Percentiles rank a stretch among this genome's conserved stretches.
Conservation (phyloP, 2,888 invertebrate species). For the Cephalotes varians region DNA sequence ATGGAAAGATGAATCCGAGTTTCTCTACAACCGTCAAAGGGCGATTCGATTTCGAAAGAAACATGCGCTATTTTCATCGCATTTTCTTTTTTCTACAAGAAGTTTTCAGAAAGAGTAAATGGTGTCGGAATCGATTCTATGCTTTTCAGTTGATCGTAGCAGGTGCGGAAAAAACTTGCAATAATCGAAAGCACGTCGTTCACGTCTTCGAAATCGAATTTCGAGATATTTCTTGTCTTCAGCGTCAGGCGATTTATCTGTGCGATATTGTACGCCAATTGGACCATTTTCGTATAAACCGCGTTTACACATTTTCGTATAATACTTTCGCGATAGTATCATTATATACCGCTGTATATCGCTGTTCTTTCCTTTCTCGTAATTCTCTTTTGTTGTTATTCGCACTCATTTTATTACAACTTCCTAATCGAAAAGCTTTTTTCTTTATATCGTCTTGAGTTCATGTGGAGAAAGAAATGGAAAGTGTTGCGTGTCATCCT, state of each 20-base stretch:
- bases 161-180: not conserved
- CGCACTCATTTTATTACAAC: not conserved
- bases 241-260: not conserved
- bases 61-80: not conserved
- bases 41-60: not conserved
- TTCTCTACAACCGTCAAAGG: not conserved
- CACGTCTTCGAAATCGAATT: not conserved
- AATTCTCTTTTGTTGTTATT: not conserved
- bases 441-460: not conserved
- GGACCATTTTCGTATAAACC: not conserved
- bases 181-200: not conserved
- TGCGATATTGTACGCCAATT: not conserved
- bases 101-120: not conserved
- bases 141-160: not conserved
- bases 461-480: not conserved
- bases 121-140: not conserved
- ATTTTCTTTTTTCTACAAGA: not conserved
- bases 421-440: not conserved
- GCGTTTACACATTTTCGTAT: not conserved
- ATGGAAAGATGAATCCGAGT: slow-evolving; percentile 12
- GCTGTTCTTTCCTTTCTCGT: not conserved
- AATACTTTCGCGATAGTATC: not conserved
- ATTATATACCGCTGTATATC: not conserved
- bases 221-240: not conserved
- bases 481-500: not conserved